Conservation (phyloP, 1,140 invertebrate genomes). For the Notospermus geniculatus region DNA sequence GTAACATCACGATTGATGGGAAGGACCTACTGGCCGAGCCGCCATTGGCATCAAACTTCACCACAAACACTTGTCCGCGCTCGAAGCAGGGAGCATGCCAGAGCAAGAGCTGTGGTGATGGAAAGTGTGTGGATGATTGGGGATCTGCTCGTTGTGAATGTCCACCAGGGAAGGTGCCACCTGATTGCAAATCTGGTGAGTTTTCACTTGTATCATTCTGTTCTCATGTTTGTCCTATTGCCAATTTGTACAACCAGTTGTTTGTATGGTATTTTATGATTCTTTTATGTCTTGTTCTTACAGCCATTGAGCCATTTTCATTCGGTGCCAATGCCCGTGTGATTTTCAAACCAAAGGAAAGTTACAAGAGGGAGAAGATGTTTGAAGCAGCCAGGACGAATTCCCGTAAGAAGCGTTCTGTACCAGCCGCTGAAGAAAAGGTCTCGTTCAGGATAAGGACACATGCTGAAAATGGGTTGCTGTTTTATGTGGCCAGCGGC, state of each 20-base stretch:
- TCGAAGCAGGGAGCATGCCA: conserved; percentile 41
- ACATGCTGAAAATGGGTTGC: neutral
- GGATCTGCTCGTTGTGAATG: conserved; percentile 55
- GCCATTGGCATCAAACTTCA: conserved; percentile 38
- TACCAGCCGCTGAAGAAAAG: neutral
- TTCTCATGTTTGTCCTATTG: no score
- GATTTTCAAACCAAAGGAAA: conserved; percentile 78
- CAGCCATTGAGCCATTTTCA: conserved; percentile 74
- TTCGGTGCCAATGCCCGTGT: conserved; percentile 74
- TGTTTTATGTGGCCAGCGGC: neutral
- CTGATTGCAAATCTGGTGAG: conserved; percentile 68
- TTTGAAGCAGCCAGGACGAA: conserved; percentile 19
- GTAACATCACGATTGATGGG: conserved; percentile 85
- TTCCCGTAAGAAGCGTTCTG: conserved; percentile 18
- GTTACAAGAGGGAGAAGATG: conserved; percentile 79
- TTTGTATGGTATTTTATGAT: conserved; percentile 6
- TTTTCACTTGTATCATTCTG: conserved; percentile 1
- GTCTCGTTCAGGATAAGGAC: conserved; percentile 1
- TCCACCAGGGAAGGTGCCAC: conserved; percentile 68
- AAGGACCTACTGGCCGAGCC: conserved; percentile 49
- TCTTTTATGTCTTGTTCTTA: no score
- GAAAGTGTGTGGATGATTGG: conserved; percentile 82
- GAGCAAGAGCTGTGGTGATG: conserved; percentile 64
- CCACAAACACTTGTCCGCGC: conserved; percentile 74
- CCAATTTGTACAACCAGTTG: no score